Evolutionary conservation across 2,797 vertebrate genomes (phyloP), one percentile per base, ranked within the genome.

Genomic region (Schizopygopsis malacanthus): DNA sequence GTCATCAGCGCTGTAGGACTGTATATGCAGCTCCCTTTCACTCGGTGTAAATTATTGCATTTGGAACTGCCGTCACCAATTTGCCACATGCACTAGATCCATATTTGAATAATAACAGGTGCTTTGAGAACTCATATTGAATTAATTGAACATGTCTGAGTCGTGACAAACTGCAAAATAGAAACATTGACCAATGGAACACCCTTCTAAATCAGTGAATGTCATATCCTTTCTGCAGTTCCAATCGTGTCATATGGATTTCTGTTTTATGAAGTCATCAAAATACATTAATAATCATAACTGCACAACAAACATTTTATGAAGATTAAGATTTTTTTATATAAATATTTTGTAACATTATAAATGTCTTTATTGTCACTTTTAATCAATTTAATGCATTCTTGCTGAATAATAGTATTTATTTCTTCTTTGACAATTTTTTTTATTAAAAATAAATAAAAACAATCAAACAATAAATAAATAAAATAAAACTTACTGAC

Each of bases 41-140:
- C 45, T 56, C 61, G 8, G 47, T 86, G 61, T 70, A 83, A 89
- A 88, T 82, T 82, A 87, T 85, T 70, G 50, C 59, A 28, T 82
- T 52, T 63, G 41, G 6, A 76, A 85, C 33, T 71, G 28, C 33
- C 2, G 45, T 50, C 50, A 59, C 50, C 25, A 22, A 54, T 72
- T 25, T 69, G 67, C 33, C 12, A 9, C 18, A 63, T 20, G 8
- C n/a, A 16, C 61, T 9, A 43, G 33, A 15, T 22, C 61, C 65
- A 43, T 39, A 13, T 56, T 65, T 73, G 39, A 39, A 79, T 12
- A 61, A 45, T 37, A 71, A 71, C 18, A 37, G 67, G 71, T 43
- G 69, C 15, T 45, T 25, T 39, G 11, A 43, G 45, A 43, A 16
- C 39, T 16, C 25, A 33, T 33, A 65, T 65, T 65, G 28, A 41